These are phyloP conservation scores for Neosilurus mollespiculum DNA, from an alignment of 2,797 vertebrate genomes.

Conservation along the genomic window DNA sequence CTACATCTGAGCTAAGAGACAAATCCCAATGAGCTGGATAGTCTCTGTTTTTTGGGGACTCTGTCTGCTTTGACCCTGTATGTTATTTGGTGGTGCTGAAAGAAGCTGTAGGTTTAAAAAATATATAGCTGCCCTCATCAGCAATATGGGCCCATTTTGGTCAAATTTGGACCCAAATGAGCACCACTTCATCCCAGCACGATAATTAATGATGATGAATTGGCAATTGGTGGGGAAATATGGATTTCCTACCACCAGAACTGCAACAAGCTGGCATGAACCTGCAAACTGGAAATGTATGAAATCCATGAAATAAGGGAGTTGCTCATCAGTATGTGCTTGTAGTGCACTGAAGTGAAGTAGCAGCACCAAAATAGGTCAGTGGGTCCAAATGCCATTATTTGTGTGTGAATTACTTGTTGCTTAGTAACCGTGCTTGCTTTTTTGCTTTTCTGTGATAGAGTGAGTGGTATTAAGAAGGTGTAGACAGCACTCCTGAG, in stretches of 20 bases:
- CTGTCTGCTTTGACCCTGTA: background rate
- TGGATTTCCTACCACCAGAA: background rate
- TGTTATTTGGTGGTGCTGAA: background rate
- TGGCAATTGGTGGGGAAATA: background rate
- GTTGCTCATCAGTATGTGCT: background rate
- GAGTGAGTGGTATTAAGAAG: background rate
- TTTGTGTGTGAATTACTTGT: slow-evolving; percentile 12
- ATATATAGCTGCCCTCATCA: background rate
- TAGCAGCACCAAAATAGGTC: slow-evolving; percentile 10
- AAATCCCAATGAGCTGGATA: background rate
- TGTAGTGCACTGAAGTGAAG: background rate
- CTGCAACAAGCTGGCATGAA: background rate
- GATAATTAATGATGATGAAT: background rate
- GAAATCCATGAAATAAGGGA: background rate
- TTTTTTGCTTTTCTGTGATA: background rate
- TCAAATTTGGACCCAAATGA: background rate
- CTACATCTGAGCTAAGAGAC: background rate
- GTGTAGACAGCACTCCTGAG: background rate
- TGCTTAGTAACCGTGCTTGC: slow-evolving; percentile 14
- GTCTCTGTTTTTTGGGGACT: background rate
- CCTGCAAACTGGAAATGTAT: background rate
- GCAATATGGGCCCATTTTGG: background rate
- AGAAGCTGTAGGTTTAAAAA: background rate
- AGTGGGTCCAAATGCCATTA: slow-evolving; percentile 13
- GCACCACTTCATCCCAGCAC: background rate